These are phyloP conservation scores for Kryptolebias marmoratus DNA, from an alignment of 2,113 vertebrate genomes.

Conservation along the genomic window DNA sequence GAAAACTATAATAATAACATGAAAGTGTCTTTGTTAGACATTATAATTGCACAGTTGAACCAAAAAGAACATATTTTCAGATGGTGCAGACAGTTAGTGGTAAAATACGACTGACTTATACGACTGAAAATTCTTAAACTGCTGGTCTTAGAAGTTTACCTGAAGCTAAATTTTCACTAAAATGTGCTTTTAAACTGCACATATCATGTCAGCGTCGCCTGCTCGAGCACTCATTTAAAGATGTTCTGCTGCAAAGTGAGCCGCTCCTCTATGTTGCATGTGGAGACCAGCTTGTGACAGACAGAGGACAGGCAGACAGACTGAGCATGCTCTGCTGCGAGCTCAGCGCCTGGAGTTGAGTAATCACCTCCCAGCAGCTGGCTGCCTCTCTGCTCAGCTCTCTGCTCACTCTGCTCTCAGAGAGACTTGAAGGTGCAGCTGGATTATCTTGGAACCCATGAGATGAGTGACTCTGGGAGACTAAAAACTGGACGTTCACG, in stretches of 20 bases:
- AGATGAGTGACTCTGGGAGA: conserved; percentile 23
- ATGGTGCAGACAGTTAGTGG: no score
- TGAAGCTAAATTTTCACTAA: not conserved
- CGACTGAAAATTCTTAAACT: no score
- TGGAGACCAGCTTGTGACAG: conserved; percentile 23
- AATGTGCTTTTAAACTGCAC: no score
- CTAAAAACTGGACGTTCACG: not conserved
- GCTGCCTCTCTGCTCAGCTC: conserved; percentile 54
- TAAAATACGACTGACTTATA: no score
- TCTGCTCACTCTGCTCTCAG: conserved; percentile 36
- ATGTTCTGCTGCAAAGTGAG: conserved; percentile 20
- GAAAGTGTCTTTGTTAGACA: no score
- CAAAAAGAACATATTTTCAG: no score
- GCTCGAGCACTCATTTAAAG: conserved; percentile 5
- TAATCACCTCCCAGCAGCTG: conserved; percentile 80
- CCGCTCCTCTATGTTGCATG: conserved; percentile 4
- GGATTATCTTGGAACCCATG: conserved; percentile 35
- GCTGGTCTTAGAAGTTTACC: no score
- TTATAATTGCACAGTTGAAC: no score
- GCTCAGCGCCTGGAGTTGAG: conserved; percentile 61
- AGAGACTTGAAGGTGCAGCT: conserved; percentile 19
- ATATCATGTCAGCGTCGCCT: not conserved
- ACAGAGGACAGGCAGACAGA: conserved; percentile 16
- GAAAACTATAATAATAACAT: no score
- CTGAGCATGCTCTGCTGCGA: conserved; percentile 44